These are phyloP conservation scores for Recurvirostra avosetta DNA, from an alignment of 2,113 vertebrate species.

Conservation along the genomic window DNA sequence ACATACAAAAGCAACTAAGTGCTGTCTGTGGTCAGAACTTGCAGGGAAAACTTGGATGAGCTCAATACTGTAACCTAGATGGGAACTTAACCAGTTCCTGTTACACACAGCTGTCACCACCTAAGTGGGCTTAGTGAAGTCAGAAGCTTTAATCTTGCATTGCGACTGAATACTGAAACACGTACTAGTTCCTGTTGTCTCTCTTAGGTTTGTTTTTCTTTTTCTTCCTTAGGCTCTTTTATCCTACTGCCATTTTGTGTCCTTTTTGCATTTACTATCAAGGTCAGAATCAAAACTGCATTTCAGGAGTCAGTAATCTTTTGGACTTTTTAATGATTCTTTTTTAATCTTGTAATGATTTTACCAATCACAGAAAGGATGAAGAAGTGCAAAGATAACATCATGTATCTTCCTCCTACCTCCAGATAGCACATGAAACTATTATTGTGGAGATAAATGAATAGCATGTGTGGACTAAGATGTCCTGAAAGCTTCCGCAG, in stretches of 20 bases:
- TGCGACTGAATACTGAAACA: not conserved
- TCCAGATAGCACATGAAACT: not conserved
- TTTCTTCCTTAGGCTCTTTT: not conserved
- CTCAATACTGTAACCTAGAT: not conserved
- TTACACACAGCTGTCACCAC: not conserved
- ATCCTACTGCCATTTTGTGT: not conserved
- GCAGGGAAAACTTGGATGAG: not conserved
- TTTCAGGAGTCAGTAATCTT: not conserved
- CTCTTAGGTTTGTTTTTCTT: not conserved
- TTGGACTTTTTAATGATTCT: not conserved
- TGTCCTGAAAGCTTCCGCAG: not conserved
- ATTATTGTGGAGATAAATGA: conserved; percentile 23
- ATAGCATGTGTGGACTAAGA: not conserved
- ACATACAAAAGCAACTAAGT: not conserved
- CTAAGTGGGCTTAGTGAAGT: not conserved
- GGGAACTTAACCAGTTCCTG: not conserved
- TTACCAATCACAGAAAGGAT: not conserved
- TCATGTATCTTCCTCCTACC: not conserved
- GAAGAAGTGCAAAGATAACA: not conserved
- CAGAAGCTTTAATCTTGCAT: not conserved
- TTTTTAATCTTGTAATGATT: not conserved
- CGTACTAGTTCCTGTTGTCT: not conserved
- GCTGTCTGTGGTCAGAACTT: not conserved
- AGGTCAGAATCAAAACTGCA: not conserved
- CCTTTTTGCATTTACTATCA: not conserved